These are phyloP conservation scores for Clepsis dumicolana DNA, from an alignment of 2,888 invertebrate species.

Conservation along the genomic window DNA sequence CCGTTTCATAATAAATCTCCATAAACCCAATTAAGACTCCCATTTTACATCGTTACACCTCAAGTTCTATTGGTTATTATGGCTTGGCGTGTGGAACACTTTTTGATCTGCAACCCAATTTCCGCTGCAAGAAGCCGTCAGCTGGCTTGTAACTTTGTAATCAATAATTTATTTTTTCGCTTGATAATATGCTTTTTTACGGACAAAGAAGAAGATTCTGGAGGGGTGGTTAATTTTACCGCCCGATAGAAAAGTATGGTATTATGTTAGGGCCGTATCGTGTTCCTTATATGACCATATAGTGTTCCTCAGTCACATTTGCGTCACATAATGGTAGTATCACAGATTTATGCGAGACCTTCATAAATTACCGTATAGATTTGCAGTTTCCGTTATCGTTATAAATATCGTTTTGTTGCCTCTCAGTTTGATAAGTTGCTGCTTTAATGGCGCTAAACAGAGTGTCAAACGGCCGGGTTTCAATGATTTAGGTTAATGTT, in stretches of 20 bases:
- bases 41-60: neutral
- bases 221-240: neutral
- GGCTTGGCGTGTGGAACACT: neutral
- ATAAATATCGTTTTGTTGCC: conserved; percentile 33
- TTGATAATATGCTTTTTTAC: conserved; percentile 1
- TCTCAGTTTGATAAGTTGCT: conserved; percentile 34
- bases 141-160: neutral
- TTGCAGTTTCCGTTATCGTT: conserved; percentile 35
- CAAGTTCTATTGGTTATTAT: neutral
- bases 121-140: neutral
- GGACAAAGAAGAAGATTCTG: neutral
- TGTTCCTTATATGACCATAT: neutral
- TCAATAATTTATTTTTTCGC: neutral
- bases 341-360: conserved; percentile 12
- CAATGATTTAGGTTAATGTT: conserved; percentile 37
- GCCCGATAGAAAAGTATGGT: too few species aligned
- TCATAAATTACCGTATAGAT: conserved; percentile 24
- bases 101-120: conserved; percentile 1
- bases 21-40: too few species aligned
- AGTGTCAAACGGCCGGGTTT: conserved; percentile 28
- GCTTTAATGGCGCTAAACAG: conserved; percentile 18
- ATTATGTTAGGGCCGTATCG: neutral
- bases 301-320: neutral
- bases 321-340: neutral
- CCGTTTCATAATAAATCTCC: too few species aligned